Base-by-base conservation (phyloP, 2,888 invertebrate species). In the Scaptomyza reducta region DNA sequence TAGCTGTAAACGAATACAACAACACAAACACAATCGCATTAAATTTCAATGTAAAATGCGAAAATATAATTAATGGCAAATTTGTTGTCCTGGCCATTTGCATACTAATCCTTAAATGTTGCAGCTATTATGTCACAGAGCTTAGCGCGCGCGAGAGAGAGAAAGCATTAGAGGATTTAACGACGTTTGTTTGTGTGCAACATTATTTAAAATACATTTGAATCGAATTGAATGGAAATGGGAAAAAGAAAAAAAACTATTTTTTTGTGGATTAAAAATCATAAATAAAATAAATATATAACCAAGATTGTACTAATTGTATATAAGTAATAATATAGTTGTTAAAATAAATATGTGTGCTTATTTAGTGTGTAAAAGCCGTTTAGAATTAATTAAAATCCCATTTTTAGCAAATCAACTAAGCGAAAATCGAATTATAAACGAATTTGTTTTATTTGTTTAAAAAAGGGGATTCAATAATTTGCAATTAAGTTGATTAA, bases 181-280 rank as follows among this genome's bases (percentile, higher is more conserved):
- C 7, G n/a, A 10, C 1, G n/a, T 22, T 16, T 13, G 14, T 11
- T 35, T 42, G 22, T 40, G 13, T 35, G 16, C 22, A 69, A 59
- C 25, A 61, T 65, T 67, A 61, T 66, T 74, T 70, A 60, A 66
- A 80, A 65, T 59, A 53, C 64, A 68, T 61, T 80, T 51, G 40
- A 41, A 61, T 51, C 50, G 57, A 73, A 62, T 80, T 69, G 29
- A 57, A 70, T 46, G 3, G 13, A 56, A 29, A 58, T 42, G 45
- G 38, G 10, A 59, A 55, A 49, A 25, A 0, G 22, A 22, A 22
- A 27, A 11, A 9, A 44, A 27, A 27, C 5, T 6, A 27, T 27
- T 27, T 27, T 27, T 7, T 7, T 27, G 6, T 5, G 9, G 40
- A n/a, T 47, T 31, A 9, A 31, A 47, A 31, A 13, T 1, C 4